Percentiles rank a stretch among this genome's conserved stretches.
Evolutionary conservation across 2,797 vertebrate species (phyloP).

Genomic region (Limosa lapponica): DNA sequence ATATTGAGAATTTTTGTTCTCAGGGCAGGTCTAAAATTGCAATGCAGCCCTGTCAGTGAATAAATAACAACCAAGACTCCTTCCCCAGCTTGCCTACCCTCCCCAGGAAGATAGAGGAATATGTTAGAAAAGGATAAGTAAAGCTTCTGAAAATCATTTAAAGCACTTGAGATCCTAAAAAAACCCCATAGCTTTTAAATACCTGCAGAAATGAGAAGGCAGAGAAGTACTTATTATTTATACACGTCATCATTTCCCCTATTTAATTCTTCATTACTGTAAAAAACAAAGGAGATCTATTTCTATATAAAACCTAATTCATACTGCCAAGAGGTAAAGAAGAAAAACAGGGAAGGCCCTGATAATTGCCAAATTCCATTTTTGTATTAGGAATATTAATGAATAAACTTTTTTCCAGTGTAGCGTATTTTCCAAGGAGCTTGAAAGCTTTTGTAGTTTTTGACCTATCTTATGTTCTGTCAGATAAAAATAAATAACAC

Average conservation of each 20-base stretch:
- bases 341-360: neutral
- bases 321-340: neutral
- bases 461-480: neutral
- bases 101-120: neutral
- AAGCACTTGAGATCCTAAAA: neutral
- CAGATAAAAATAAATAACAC: neutral
- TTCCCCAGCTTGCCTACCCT: neutral
- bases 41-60: neutral
- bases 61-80: neutral
- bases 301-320: neutral
- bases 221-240: neutral
- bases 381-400: neutral
- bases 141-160: neutral
- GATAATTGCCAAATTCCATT: neutral
- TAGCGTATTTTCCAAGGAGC: neutral
- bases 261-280: neutral
- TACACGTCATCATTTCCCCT: neutral
- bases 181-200: accelerated
- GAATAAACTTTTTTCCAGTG: neutral
- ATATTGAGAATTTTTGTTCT: neutral
- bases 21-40: neutral
- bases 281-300: neutral
- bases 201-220: neutral
- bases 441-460: neutral
- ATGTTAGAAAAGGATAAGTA: neutral